Conservation (phyloP, 2,888 invertebrate species). For the Sarcophaga carnaria region DNA sequence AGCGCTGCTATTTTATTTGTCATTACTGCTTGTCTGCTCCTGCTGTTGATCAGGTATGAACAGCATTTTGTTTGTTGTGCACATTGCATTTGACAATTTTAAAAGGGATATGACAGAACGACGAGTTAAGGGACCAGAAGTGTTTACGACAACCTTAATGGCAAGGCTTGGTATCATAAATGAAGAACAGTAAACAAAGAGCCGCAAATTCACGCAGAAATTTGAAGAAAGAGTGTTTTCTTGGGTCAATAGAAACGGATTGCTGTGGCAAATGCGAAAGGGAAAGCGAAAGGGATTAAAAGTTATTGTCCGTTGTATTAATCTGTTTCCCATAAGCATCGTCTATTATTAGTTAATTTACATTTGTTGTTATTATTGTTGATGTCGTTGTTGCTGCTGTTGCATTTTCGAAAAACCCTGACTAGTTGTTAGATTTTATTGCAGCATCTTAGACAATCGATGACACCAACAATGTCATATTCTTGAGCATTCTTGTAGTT, state of each 20-base stretch:
- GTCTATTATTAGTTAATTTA: conserved; percentile 78
- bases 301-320: conserved; percentile 70
- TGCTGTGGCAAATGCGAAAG: conserved; percentile 34
- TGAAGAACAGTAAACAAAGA: conserved; percentile 39
- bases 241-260: conserved; percentile 31
- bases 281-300: conserved; percentile 41
- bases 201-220: no score
- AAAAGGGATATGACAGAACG: not conserved
- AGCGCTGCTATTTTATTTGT: not conserved
- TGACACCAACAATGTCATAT: conserved; percentile 49
- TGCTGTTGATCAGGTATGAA: no score
- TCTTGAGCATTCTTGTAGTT: conserved; percentile 25
- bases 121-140: conserved; percentile 40
- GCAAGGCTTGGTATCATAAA: conserved; percentile 22
- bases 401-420: not conserved
- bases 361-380: conserved; percentile 63
- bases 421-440: conserved; percentile 78
- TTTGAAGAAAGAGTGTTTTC: conserved; percentile 1
- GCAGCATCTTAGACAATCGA: conserved; percentile 80
- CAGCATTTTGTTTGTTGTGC: no score
- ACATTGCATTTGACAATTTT: no score
- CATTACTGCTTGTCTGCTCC: not conserved
- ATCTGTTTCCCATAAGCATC: conserved; percentile 79
- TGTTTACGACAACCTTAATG: conserved; percentile 72
- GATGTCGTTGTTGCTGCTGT: not conserved